phyloP scores from a whole-genome alignment of 92 coral and sea anemone genomes.

The Palythoa grandiflora region DNA sequence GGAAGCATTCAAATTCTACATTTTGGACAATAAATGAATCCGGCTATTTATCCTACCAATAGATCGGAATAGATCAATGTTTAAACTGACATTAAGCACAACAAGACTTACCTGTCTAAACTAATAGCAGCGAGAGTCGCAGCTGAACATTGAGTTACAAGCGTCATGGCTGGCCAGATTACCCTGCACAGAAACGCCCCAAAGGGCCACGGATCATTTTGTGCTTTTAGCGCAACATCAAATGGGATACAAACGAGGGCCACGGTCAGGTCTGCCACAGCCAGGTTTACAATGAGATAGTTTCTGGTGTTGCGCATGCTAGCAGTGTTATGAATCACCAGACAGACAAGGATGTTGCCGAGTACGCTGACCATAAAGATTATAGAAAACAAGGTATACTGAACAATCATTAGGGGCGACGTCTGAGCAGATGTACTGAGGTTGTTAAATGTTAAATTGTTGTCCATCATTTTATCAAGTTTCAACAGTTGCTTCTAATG shows the following conservation, averaged over 20 bases:
- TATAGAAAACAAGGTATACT: constrained; percentile 71
- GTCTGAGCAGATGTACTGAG: neutral
- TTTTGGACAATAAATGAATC: too few species aligned
- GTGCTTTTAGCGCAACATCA: constrained; percentile 71
- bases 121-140: constrained; percentile 93
- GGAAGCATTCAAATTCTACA: too few species aligned
- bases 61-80: too few species aligned
- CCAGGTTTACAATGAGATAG: constrained; percentile 83
- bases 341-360: constrained; percentile 84
- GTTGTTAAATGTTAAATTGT: neutral
- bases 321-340: constrained; percentile 82
- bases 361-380: constrained; percentile 78
- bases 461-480: neutral
- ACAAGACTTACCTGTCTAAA: constrained; percentile 72
- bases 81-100: too few species aligned
- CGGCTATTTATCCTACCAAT: too few species aligned
- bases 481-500: neutral
- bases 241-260: constrained; percentile 90
- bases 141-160: constrained; percentile 92
- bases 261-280: constrained; percentile 85
- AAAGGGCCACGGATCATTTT: constrained; percentile 74
- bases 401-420: constrained; percentile 47
- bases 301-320: constrained; percentile 91
- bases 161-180: constrained; percentile 91
- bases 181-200: constrained; percentile 80